Base-by-base conservation (phyloP, 2,888 invertebrate species). In the Tipula lateralis region DNA sequence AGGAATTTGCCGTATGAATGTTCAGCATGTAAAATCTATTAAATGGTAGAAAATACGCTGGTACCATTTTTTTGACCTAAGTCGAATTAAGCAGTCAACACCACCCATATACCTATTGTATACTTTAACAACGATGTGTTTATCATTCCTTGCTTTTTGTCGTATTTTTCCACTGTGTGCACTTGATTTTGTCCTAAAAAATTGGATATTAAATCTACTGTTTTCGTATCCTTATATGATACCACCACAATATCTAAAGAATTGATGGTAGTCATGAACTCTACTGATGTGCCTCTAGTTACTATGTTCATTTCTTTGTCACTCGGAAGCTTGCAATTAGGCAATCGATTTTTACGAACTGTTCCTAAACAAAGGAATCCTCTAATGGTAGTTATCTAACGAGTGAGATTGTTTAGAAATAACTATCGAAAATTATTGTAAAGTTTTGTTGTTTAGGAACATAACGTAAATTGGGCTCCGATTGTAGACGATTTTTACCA, bases 401-500 rank as follows among this genome's bases (percentile, higher is more conserved):
- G 32, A 32, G 32, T 32, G 32, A 6, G 32, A 32, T 32, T 32
- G 32, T 32, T 32, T 2, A 32, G 6, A 32, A 32, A 32, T 32
- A 32, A 32, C 6, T 32, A 6, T 32, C 32, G 16, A 44, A 44
- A 5, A n/a, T 3, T 44, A 44, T 16, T 44, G 2, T 7, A 44
- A 6, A 44, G 16, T 44, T 44, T n/a, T n/a, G 9, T 6, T 44
- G 16, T 2, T 2, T 16, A 13, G 44, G 44, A 44, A 44, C 44
- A 44, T n/a, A 3, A 30, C 86, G 86, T 29, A 87, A 84, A 81
- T 85, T 85, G 34, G 86, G 85, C 85, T 87, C 86, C 84, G 83
- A 50, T 19, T 81, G 83, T 24, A 84, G 84, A 34, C 85, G 83
- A 29, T 84, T 83, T 29, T 44, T 83, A 34, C 29, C 39, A 29